phyloP scores from a whole-genome alignment of 2,888 invertebrate genomes.

The Orchestes rusci region DNA sequence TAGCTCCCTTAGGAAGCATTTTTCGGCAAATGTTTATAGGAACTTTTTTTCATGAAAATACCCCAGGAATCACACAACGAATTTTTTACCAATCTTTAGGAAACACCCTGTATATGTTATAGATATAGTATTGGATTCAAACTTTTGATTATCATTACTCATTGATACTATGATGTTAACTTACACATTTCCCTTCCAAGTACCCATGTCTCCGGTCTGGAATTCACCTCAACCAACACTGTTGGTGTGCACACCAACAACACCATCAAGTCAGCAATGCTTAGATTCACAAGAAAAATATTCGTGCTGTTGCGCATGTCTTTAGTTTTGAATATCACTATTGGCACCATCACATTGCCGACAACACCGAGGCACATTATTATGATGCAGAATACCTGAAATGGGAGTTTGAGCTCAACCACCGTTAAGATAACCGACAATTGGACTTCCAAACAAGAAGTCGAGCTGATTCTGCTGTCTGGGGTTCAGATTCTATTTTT shows the following conservation, averaged over 20 bases:
- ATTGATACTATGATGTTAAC: too few species aligned
- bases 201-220: slow-evolving; percentile 86
- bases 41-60: too few species aligned
- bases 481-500: neutral
- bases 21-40: too few species aligned
- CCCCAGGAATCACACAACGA: too few species aligned
- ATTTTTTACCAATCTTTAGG: too few species aligned
- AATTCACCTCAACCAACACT: slow-evolving; percentile 88
- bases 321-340: slow-evolving; percentile 85
- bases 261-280: slow-evolving; percentile 87
- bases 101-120: too few species aligned
- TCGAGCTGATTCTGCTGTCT: neutral
- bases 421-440: neutral
- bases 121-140: too few species aligned
- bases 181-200: slow-evolving; percentile 90
- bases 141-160: too few species aligned
- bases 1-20: too few species aligned
- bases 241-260: slow-evolving; percentile 88
- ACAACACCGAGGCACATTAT: slow-evolving; percentile 86
- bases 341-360: slow-evolving; percentile 89
- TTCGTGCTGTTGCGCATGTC: slow-evolving; percentile 94
- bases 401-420: too few species aligned
- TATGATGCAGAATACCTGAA: slow-evolving; percentile 65
- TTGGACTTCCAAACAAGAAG: neutral
- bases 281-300: slow-evolving; percentile 88